Percentiles rank a stretch among this genome's conserved stretches.
Conservation (phyloP, 2,113 vertebrate species). For the Sorex fumeus region DNA sequence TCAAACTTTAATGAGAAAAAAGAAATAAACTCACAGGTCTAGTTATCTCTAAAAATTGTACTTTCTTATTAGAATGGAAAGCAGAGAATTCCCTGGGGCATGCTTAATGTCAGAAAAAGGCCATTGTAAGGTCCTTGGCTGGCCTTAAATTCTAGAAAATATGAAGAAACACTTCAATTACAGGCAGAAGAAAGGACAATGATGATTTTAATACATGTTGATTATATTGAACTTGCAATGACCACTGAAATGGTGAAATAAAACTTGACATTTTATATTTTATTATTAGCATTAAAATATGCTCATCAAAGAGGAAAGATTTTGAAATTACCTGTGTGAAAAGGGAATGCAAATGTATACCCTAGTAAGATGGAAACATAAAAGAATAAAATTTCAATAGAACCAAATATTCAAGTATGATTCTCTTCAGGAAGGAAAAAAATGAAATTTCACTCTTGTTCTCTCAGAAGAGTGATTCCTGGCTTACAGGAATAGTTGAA, state of each 20-base stretch:
- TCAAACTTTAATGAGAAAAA: too few relatives aligned
- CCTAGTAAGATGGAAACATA: not conserved
- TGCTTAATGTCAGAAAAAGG: too few relatives aligned
- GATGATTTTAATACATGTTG: not conserved
- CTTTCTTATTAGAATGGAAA: too few relatives aligned
- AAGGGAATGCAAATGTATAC: not conserved
- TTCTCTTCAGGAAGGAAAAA: not conserved
- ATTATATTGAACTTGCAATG: not conserved
- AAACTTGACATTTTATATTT: not conserved
- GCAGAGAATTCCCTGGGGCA: too few relatives aligned
- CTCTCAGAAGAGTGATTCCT: fast-evolving
- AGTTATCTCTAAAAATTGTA: too few relatives aligned
- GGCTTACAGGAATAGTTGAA: fast-evolving
- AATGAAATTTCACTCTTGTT: not conserved
- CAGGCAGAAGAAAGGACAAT: not conserved
- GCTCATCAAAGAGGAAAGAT: not conserved
- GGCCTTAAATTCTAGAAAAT: not conserved
- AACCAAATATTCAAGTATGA: not conserved
- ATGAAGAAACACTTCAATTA: not conserved
- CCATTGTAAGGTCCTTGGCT: too few relatives aligned
- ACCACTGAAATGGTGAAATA: not conserved
- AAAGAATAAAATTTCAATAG: not conserved
- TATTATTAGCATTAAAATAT: not conserved
- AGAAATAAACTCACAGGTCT: too few relatives aligned
- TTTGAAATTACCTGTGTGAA: not conserved